Evolutionary conservation across 2,888 invertebrate genomes (phyloP).

Genomic region (Cryptocheilus praepositus): DNA sequence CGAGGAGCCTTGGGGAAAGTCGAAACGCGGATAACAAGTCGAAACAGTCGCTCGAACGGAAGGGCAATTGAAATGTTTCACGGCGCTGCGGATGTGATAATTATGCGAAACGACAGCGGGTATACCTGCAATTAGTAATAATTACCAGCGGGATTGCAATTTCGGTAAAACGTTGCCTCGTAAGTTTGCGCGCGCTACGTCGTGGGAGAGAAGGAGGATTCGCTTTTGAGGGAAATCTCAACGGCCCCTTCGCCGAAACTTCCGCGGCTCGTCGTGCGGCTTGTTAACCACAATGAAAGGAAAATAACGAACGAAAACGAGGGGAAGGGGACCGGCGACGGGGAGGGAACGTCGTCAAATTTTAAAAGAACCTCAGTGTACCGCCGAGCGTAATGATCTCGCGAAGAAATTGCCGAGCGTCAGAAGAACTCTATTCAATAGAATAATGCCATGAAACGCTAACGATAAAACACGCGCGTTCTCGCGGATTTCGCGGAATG

Average conservation of each 20-base stretch:
- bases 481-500: too few species aligned
- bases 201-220: neutral
- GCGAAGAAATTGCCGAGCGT: too few species aligned
- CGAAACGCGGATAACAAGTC: neutral
- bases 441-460: too few species aligned
- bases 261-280: neutral
- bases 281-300: constrained; percentile 16
- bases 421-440: too few species aligned
- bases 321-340: neutral
- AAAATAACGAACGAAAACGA: constrained; percentile 5
- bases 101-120: neutral
- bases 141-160: constrained; percentile 3
- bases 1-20: neutral
- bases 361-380: neutral
- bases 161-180: constrained; percentile 20
- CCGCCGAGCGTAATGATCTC: neutral
- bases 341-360: neutral
- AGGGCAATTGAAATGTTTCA: too few species aligned
- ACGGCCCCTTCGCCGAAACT: constrained; percentile 5
- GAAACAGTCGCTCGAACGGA: too few species aligned
- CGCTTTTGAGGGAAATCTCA: neutral
- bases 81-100: too few species aligned
- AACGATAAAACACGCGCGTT: too few species aligned
- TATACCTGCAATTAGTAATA: too few species aligned
- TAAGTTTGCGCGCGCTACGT: constrained; percentile 10